phyloP scores from a whole-genome alignment of 2,888 invertebrate genomes.

The Cephus pulcher region DNA sequence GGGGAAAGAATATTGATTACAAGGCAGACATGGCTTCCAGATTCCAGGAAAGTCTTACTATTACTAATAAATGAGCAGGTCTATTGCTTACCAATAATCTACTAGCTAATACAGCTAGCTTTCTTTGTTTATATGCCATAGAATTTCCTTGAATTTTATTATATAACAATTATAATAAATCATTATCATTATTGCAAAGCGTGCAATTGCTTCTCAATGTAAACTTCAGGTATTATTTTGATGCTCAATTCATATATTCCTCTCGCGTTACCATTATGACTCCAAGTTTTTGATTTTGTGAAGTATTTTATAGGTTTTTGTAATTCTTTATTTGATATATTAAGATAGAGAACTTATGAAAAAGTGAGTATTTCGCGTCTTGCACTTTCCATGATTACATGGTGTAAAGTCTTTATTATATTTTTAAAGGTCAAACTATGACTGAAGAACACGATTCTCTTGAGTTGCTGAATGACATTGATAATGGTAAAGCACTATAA shows the following conservation, averaged over 20 bases:
- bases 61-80: conserved; percentile 1
- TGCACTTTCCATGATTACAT: neutral
- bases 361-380: neutral
- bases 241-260: neutral
- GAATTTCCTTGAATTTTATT: neutral
- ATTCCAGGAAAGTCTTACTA: conserved; percentile 28
- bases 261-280: neutral
- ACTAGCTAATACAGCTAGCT: neutral
- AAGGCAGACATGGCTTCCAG: conserved; percentile 61
- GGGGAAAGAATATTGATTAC: conserved; percentile 67
- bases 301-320: neutral
- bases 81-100: neutral
- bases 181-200: neutral
- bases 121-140: neutral
- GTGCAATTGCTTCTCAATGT: neutral
- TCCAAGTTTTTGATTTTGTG: neutral
- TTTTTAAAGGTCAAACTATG: neutral
- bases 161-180: neutral
- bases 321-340: neutral
- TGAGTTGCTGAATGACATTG: neutral
- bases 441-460: neutral
- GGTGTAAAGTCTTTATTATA: neutral
- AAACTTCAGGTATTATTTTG: neutral
- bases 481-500: neutral
- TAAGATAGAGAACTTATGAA: neutral